Conservation (phyloP, 2,113 vertebrate species). For the Rafetus swinhoei region DNA sequence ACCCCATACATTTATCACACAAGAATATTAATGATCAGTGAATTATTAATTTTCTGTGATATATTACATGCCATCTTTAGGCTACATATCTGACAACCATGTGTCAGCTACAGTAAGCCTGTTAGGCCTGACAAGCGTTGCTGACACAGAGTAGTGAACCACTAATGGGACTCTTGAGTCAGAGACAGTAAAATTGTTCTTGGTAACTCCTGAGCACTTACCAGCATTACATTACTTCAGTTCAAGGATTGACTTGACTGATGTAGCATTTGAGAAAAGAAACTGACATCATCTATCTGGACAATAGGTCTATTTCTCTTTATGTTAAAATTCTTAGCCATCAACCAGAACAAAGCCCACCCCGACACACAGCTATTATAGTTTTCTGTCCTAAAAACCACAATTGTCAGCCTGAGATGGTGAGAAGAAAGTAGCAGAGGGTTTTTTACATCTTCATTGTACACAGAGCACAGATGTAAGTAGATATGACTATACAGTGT, state of each 20-base stretch:
- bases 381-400: background rate
- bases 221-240: background rate
- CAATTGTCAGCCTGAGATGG: background rate
- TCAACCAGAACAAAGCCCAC: background rate
- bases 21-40: no score
- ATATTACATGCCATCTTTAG: no score
- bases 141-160: no score
- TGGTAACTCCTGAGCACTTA: background rate
- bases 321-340: background rate
- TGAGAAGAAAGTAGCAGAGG: background rate
- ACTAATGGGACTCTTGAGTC: no score
- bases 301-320: background rate
- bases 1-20: no score
- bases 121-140: no score
- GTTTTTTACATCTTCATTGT: background rate
- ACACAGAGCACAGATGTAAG: background rate
- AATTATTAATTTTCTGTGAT: no score
- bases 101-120: no score
- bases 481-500: background rate
- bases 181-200: background rate
- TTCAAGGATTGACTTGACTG: background rate
- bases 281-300: background rate
- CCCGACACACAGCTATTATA: background rate
- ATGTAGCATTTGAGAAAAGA: fast-evolving
- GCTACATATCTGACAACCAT: no score